Percentiles rank a stretch among this genome's conserved stretches.
phyloP scores from a whole-genome alignment of 2,113 vertebrate species.

The Natator depressus region DNA sequence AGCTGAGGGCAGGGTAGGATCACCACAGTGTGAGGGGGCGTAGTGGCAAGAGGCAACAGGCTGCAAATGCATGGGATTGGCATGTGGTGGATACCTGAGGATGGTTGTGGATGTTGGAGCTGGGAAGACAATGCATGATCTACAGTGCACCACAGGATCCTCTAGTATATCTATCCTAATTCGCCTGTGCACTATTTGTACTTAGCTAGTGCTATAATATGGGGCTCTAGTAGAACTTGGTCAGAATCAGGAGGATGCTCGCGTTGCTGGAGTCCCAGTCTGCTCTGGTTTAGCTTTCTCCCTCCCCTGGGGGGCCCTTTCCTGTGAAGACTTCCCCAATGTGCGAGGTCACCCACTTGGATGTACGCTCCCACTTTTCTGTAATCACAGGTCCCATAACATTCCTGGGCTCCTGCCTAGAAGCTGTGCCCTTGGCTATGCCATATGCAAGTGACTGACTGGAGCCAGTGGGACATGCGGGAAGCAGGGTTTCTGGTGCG shows the following conservation, averaged over 20 bases:
- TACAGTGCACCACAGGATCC: background rate
- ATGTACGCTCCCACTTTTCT: background rate
- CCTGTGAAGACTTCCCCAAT: conserved; percentile 39
- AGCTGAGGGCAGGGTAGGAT: background rate
- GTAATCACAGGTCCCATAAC: background rate
- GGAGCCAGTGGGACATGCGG: conserved; percentile 38
- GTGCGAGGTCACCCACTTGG: background rate
- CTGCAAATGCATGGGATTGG: background rate
- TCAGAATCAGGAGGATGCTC: background rate
- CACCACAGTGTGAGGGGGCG: rapidly evolving
- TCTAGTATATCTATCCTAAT: background rate
- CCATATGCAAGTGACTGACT: conserved; percentile 56
- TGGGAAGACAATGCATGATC: background rate
- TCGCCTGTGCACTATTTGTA: rapidly evolving
- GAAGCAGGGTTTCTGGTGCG: conserved; percentile 64
- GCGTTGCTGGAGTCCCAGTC: background rate
- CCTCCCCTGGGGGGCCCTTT: conserved; percentile 2
- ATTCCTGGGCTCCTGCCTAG: background rate
- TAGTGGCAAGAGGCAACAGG: background rate
- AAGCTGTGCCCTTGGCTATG: background rate
- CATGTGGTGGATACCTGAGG: background rate
- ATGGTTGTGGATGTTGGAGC: background rate
- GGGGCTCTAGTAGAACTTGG: background rate
- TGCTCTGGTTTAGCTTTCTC: conserved; percentile 53
- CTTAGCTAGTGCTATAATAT: background rate